phyloP scores from a whole-genome alignment of 2,113 vertebrate genomes.

The Hippocampus mohnikei region DNA sequence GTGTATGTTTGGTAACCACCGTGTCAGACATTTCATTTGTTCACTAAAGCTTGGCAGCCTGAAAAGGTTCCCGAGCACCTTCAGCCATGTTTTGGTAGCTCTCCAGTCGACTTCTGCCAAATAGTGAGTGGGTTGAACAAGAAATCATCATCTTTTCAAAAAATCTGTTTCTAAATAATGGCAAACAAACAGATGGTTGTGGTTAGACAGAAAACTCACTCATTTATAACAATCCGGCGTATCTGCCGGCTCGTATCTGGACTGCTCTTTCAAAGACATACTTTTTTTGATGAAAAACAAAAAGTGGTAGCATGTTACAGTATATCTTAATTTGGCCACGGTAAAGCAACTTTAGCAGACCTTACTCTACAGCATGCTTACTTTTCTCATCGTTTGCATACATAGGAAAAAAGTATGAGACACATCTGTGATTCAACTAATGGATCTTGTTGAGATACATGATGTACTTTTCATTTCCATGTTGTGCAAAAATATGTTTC shows the following conservation, averaged over 20 bases:
- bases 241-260: slow-evolving; percentile 28
- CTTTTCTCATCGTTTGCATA: neutral
- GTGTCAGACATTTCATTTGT: neutral
- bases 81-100: slow-evolving; percentile 31
- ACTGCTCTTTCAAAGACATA: slow-evolving; percentile 12
- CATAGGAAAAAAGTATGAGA: neutral
- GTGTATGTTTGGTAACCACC: slow-evolving; percentile 28
- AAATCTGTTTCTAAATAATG: slow-evolving; percentile 47
- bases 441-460: too few relatives aligned
- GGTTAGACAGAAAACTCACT: slow-evolving; percentile 35
- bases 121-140: neutral
- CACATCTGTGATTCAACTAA: too few relatives aligned
- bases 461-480: neutral
- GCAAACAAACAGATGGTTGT: slow-evolving; percentile 54
- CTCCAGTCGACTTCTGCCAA: slow-evolving; percentile 32
- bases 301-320: neutral
- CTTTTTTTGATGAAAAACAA: neutral
- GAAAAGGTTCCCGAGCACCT: slow-evolving; percentile 14
- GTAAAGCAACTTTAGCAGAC: neutral
- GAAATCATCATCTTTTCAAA: slow-evolving; percentile 12
- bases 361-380: neutral
- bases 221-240: slow-evolving; percentile 51
- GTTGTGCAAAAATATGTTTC: neutral
- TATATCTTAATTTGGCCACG: neutral
- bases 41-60: slow-evolving; percentile 20